Percentiles rank a stretch among this genome's conserved stretches.
Conservation (phyloP, 2,113 vertebrate genomes). For the Upupa epops region DNA sequence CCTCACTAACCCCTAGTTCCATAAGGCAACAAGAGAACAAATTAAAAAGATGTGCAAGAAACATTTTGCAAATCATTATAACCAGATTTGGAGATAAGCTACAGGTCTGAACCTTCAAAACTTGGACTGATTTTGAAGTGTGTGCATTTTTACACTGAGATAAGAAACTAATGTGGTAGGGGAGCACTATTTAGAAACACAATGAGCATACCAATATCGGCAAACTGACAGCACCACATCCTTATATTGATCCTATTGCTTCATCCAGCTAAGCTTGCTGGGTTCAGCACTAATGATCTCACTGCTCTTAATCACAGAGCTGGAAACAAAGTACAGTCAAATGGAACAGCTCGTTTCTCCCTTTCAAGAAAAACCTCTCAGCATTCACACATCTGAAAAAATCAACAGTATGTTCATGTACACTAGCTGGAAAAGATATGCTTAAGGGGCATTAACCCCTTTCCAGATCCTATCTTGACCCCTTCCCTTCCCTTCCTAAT, state of each 20-base stretch:
- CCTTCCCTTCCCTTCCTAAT: neutral
- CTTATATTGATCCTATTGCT: conserved; percentile 46
- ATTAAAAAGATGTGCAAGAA: conserved; percentile 28
- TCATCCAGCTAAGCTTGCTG: conserved; percentile 17
- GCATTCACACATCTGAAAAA: neutral
- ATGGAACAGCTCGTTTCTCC: neutral
- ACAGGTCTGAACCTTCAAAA: conserved; percentile 25
- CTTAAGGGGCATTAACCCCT: neutral
- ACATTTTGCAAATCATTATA: conserved; percentile 32
- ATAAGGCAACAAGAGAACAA: conserved; percentile 9
- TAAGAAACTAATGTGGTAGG: conserved; percentile 23
- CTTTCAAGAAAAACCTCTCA: neutral
- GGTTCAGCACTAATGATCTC: conserved; percentile 32
- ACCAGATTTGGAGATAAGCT: neutral
- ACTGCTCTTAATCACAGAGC: conserved; percentile 39
- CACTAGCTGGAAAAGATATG: neutral
- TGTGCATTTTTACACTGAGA: conserved; percentile 10
- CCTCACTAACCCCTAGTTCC: neutral
- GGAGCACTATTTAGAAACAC: conserved; percentile 39
- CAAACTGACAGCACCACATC: neutral
- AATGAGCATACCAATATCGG: neutral
- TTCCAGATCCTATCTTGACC: neutral
- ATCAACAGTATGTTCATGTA: neutral
- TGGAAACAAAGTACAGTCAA: conserved; percentile 35
- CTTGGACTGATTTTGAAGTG: conserved; percentile 4